phyloP scores from a whole-genome alignment of 1,140 invertebrate genomes.

The Panagrolaimus sp. region DNA sequence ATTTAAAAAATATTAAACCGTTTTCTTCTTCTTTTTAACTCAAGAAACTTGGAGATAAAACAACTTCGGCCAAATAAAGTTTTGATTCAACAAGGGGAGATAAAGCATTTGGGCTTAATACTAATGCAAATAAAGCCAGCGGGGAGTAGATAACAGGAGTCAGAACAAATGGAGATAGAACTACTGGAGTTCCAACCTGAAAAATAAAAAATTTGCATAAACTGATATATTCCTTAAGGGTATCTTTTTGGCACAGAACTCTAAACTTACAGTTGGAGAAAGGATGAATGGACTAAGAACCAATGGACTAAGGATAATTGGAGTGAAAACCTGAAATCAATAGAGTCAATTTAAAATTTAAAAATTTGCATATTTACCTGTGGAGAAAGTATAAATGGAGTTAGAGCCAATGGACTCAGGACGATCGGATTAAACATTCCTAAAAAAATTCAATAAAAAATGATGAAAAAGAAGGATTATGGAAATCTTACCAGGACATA shows the following conservation, averaged over 20 bases:
- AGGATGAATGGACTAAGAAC: slow-evolving; percentile 41
- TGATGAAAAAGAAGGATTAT: slow-evolving; percentile 29
- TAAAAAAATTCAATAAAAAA: slow-evolving; percentile 34
- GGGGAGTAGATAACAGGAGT: slow-evolving; percentile 47
- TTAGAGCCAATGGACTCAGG: slow-evolving; percentile 43
- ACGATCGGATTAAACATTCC: slow-evolving; percentile 45
- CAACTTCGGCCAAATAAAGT: slow-evolving; percentile 40
- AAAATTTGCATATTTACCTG: slow-evolving; percentile 15
- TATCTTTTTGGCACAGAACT: too few relatives aligned
- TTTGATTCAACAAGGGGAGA: slow-evolving; percentile 46
- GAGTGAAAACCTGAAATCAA: slow-evolving; percentile 47
- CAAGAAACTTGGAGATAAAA: slow-evolving; percentile 48
- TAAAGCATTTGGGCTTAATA: slow-evolving; percentile 51
- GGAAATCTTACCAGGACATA: slow-evolving; percentile 36
- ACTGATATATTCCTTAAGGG: too few relatives aligned
- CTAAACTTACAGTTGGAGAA: slow-evolving; percentile 37
- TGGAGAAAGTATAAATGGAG: slow-evolving; percentile 35
- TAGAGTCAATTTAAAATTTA: slow-evolving; percentile 28
- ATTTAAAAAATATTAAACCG: too few relatives aligned
- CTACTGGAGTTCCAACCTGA: slow-evolving; percentile 30
- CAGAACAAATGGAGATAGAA: slow-evolving; percentile 43
- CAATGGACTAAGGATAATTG: slow-evolving; percentile 37
- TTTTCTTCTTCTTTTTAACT: too few relatives aligned
- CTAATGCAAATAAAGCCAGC: slow-evolving; percentile 39
- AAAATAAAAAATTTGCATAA: too few relatives aligned